Percentiles rank a stretch among this genome's conserved stretches.
Conservation (phyloP, 2,888 invertebrate species). For the Himalopsyche anomala region DNA sequence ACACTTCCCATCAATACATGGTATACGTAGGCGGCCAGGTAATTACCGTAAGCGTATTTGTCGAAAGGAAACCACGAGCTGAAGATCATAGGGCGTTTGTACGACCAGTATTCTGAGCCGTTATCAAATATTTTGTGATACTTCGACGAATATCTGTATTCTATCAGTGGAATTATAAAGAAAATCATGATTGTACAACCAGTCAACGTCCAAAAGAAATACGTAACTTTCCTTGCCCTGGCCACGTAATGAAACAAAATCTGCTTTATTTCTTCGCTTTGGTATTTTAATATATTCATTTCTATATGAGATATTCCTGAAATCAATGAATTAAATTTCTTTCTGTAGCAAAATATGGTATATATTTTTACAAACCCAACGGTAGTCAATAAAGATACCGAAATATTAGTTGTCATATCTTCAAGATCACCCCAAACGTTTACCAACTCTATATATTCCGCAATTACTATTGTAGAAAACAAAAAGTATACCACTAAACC, state of each 20-base stretch:
- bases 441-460: constrained; percentile 59
- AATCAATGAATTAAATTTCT: constrained; percentile 54
- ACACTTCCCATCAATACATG: neutral
- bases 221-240: constrained; percentile 54
- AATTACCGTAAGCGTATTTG: constrained; percentile 52
- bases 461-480: constrained; percentile 57
- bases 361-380: constrained; percentile 59
- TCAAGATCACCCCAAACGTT: constrained; percentile 62
- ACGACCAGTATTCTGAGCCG: constrained; percentile 61
- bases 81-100: constrained; percentile 61
- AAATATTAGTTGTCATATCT: constrained; percentile 63
- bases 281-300: constrained; percentile 50
- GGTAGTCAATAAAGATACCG: constrained; percentile 59
- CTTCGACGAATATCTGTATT: constrained; percentile 57
- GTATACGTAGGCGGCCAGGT: neutral
- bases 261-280: constrained; percentile 43
- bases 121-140: constrained; percentile 59
- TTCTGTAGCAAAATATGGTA: constrained; percentile 51
- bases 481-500: constrained; percentile 53
- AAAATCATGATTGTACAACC: constrained; percentile 53
- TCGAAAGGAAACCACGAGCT: constrained; percentile 65
- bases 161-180: constrained; percentile 57
- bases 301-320: constrained; percentile 54
- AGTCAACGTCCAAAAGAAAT: constrained; percentile 61
- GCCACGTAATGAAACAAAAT: constrained; percentile 49